These are phyloP conservation scores for Julus scanicus DNA, from an alignment of 2,888 invertebrate species.

Conservation along the genomic window DNA sequence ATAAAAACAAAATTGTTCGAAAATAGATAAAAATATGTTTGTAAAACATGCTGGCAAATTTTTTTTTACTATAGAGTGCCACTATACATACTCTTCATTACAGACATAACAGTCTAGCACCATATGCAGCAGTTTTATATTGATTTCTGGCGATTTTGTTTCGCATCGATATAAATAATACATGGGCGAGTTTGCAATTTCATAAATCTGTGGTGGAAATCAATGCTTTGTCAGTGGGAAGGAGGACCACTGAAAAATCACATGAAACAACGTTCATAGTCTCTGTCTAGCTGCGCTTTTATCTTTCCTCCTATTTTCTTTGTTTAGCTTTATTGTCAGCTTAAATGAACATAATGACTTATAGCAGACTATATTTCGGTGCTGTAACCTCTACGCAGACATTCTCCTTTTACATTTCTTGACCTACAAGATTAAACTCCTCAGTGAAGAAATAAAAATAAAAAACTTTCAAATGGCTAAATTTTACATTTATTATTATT, in stretches of 20 bases:
- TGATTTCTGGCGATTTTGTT: slow-evolving; percentile 21
- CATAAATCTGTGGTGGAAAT: slow-evolving; percentile 32
- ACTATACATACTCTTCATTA: background rate
- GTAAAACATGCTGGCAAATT: background rate
- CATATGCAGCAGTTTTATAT: background rate
- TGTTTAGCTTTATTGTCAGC: slow-evolving; percentile 30
- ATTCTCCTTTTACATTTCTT: background rate
- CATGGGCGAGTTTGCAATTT: slow-evolving; percentile 22
- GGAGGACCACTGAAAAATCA: background rate
- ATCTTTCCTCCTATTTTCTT: background rate
- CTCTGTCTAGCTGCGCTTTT: slow-evolving; percentile 15
- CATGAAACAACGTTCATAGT: slow-evolving; percentile 24
- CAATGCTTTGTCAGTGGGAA: slow-evolving; percentile 9
- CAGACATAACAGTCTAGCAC: background rate
- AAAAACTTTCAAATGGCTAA: background rate
- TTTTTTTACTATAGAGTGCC: background rate
- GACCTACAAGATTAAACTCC: background rate
- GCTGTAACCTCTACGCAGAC: background rate
- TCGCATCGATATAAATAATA: slow-evolving; percentile 19
- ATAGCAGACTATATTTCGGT: background rate
- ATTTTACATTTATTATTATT: slow-evolving; percentile 22
- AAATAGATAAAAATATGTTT: too few species aligned
- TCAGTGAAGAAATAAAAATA: background rate
- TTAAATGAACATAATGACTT: slow-evolving; percentile 1
- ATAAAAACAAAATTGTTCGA: too few species aligned